A percentile compares a stretch with the other conserved stretches of the same genome.
phyloP scores from a whole-genome alignment of 2,113 vertebrate genomes.

The Neolamprologus kungweensis region DNA sequence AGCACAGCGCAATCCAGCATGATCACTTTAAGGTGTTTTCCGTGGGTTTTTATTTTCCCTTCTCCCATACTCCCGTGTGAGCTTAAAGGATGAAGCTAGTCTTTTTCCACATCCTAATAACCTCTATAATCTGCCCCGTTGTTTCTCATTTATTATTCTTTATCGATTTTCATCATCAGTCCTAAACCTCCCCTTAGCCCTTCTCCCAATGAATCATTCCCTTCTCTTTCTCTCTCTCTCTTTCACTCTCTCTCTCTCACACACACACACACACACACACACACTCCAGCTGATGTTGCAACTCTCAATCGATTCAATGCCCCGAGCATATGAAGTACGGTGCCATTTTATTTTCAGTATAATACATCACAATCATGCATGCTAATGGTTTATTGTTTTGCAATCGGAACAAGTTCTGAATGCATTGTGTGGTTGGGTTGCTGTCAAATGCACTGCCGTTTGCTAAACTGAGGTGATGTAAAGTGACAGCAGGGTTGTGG shows the following conservation, averaged over 20 bases:
- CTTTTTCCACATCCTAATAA: slow-evolving; percentile 63
- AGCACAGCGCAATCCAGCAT: neutral
- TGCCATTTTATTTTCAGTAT: slow-evolving; percentile 53
- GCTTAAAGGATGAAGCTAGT: slow-evolving; percentile 26
- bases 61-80: neutral
- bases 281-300: slow-evolving; percentile 53
- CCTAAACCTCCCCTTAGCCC: slow-evolving; percentile 37
- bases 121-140: slow-evolving; percentile 68
- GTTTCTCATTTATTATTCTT: slow-evolving; percentile 76
- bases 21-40: slow-evolving; percentile 39
- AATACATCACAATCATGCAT: slow-evolving; percentile 49
- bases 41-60: neutral
- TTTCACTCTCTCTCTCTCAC: neutral
- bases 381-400: slow-evolving; percentile 47
- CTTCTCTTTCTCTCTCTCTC: neutral
- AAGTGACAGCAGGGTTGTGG: neutral
- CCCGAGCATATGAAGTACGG: slow-evolving; percentile 45
- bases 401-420: neutral
- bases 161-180: slow-evolving; percentile 75
- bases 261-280: neutral
- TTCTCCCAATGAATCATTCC: slow-evolving; percentile 64
- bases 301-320: slow-evolving; percentile 63
- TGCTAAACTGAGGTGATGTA: neutral
- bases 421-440: neutral
- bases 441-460: slow-evolving; percentile 16